Evolutionary conservation across 2,888 invertebrate genomes (phyloP).

Genomic region (Eurytoma californica): DNA sequence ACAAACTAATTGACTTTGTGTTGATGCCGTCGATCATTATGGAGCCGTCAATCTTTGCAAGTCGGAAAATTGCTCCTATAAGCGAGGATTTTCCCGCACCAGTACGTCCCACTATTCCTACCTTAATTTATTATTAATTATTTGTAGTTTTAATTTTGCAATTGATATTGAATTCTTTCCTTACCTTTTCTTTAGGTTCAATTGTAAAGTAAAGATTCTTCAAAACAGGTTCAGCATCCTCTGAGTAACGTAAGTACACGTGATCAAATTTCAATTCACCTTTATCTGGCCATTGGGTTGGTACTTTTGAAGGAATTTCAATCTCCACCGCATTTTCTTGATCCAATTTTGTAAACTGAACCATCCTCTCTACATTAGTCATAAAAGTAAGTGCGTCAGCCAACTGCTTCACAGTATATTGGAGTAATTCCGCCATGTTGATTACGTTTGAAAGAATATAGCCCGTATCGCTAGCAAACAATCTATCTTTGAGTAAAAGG

Average conservation of each 20-base stretch:
- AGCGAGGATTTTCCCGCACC: constrained; percentile 92
- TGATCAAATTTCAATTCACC: constrained; percentile 81
- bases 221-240: constrained; percentile 82
- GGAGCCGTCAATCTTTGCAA: constrained; percentile 85
- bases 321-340: constrained; percentile 82
- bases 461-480: constrained; percentile 82
- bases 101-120: constrained; percentile 90
- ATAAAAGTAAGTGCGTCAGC: constrained; percentile 86
- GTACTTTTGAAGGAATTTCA: constrained; percentile 74
- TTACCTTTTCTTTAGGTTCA: constrained; percentile 82
- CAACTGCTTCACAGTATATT: constrained; percentile 86
- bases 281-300: constrained; percentile 82
- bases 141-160: no score
- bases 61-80: constrained; percentile 87
- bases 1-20: constrained; percentile 82
- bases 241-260: constrained; percentile 80
- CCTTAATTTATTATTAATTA: constrained; percentile 72
- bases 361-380: constrained; percentile 88
- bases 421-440: constrained; percentile 79
- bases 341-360: constrained; percentile 85
- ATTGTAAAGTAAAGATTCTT: constrained; percentile 83
- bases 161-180: not conserved
- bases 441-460: constrained; percentile 83
- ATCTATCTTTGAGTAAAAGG: constrained; percentile 77
- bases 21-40: constrained; percentile 86